Evolutionary conservation across 2,888 invertebrate genomes (phyloP).

Genomic region (Volucella inflata): DNA sequence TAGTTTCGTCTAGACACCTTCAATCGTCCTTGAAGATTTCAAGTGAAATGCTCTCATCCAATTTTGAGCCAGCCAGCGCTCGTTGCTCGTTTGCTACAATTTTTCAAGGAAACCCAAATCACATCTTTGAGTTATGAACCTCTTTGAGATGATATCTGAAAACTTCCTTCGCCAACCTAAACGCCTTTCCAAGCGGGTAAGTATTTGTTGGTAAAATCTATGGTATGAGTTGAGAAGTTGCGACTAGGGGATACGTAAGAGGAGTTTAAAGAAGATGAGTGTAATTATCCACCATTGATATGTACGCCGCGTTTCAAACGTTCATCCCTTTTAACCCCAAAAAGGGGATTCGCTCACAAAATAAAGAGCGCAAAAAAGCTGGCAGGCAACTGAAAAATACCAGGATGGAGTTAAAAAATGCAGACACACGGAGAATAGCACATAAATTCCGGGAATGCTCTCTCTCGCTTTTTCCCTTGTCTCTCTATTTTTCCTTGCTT

Average conservation of each 20-base stretch:
- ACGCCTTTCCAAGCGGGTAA: too few species aligned
- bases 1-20: conserved; percentile 71
- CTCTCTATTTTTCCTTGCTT: conserved; percentile 18
- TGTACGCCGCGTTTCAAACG: conserved; percentile 24
- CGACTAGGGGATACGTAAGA: too few species aligned
- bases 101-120: conserved; percentile 66
- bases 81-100: conserved; percentile 16
- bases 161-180: neutral
- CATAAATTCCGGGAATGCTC: conserved; percentile 70
- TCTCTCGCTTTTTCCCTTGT: conserved; percentile 17
- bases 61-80: neutral
- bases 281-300: conserved; percentile 57
- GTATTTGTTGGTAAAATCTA: too few species aligned
- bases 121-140: conserved; percentile 67
- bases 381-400: neutral
- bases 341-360: conserved; percentile 14
- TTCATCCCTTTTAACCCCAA: conserved; percentile 43
- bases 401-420: conserved; percentile 66
- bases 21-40: conserved; percentile 53
- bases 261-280: conserved; percentile 11
- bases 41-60: conserved; percentile 55
- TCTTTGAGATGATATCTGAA: conserved; percentile 35
- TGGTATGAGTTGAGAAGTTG: too few species aligned
- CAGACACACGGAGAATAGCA: conserved; percentile 71
- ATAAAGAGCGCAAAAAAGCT: conserved; percentile 10